phyloP scores from a whole-genome alignment of 1,140 invertebrate genomes.

The Planococcus citri region DNA sequence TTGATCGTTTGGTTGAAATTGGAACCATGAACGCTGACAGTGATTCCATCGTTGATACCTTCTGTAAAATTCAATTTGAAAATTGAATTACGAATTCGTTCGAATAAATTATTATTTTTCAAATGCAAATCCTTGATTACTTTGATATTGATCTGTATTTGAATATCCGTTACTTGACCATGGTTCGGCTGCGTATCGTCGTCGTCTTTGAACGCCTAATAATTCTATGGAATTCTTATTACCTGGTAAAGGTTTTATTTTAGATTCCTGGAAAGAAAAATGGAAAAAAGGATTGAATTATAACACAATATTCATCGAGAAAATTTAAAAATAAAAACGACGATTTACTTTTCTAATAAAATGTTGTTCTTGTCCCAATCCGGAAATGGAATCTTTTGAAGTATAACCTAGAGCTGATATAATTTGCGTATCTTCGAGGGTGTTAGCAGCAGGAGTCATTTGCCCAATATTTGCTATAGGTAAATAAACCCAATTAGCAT shows the following conservation, averaged over 20 bases:
- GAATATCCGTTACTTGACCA: not conserved
- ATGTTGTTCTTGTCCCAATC: not conserved
- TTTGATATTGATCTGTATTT: not conserved
- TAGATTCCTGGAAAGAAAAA: not conserved
- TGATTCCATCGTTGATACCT: not conserved
- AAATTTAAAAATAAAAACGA: too few relatives aligned
- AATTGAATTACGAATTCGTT: not conserved
- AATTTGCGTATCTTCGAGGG: not conserved
- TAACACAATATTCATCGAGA: too few relatives aligned
- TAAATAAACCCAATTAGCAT: not conserved
- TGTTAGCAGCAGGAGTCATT: conserved; percentile 1
- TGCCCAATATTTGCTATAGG: not conserved
- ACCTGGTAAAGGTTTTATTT: not conserved
- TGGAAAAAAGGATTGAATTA: not conserved
- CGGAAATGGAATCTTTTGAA: conserved; percentile 13
- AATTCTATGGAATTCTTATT: conserved; percentile 8
- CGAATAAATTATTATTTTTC: not conserved
- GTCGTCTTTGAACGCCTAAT: not conserved
- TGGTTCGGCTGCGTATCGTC: not conserved
- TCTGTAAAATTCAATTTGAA: not conserved
- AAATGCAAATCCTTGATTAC: not conserved
- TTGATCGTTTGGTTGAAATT: conserved; percentile 1
- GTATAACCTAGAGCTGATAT: not conserved
- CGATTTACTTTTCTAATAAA: not conserved
- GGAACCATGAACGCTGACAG: not conserved